A percentile compares a stretch with the other conserved stretches of the same genome.
These are phyloP conservation scores for Phyto melanocephala DNA, from an alignment of 2,888 invertebrate genomes.

Conservation along the genomic window DNA sequence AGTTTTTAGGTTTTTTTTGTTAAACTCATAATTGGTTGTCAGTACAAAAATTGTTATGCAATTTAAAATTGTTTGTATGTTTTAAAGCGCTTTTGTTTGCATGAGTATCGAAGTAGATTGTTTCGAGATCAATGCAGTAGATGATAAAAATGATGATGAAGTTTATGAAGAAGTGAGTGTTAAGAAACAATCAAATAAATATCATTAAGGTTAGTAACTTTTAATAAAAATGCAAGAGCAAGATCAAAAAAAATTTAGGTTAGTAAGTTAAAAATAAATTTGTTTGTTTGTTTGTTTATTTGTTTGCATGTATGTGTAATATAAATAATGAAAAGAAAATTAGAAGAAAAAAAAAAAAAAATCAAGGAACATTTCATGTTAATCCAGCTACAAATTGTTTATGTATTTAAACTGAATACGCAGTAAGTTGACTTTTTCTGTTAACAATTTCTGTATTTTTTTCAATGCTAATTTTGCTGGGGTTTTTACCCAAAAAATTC, in stretches of 20 bases:
- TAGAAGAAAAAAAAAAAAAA: background rate
- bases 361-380: background rate
- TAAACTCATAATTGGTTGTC: conserved; percentile 41
- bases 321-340: no score
- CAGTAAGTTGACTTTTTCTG: background rate
- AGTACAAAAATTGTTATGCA: conserved; percentile 49
- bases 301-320: no score
- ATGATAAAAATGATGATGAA: background rate
- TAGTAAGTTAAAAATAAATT: background rate
- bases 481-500: background rate
- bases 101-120: background rate
- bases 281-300: no score
- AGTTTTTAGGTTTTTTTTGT: background rate
- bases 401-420: background rate
- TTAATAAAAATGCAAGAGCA: background rate
- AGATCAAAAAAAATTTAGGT: background rate
- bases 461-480: background rate
- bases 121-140: conserved; percentile 10
- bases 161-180: background rate
- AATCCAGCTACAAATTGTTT: background rate
- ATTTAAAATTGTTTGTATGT: conserved; percentile 19
- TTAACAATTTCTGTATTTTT: background rate
- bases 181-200: background rate
- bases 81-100: conserved; percentile 16
- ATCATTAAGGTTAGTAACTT: background rate